phyloP scores from a whole-genome alignment of 2,113 vertebrate genomes.

The Camelus dromedarius region DNA sequence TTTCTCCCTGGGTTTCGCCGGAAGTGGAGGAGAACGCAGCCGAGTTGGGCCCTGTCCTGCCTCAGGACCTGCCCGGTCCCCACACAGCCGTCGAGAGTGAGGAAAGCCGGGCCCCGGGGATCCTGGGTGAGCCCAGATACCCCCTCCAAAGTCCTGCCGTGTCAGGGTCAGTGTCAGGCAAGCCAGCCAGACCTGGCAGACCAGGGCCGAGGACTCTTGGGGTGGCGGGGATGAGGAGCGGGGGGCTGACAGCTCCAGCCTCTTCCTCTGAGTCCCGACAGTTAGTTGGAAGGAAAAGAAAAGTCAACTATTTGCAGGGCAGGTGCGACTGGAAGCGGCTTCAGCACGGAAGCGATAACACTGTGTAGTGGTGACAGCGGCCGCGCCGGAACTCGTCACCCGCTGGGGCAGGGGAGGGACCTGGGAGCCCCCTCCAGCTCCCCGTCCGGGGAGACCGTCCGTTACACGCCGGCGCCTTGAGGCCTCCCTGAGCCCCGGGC shows the following conservation, averaged over 20 bases:
- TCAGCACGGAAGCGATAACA: conserved; percentile 83
- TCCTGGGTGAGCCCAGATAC: background rate
- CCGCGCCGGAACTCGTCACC: background rate
- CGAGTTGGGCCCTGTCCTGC: no score
- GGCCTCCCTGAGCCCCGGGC: background rate
- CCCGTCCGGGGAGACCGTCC: background rate
- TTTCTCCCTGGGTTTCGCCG: rapidly evolving
- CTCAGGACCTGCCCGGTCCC: background rate
- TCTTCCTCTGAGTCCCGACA: background rate
- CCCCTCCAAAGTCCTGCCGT: background rate
- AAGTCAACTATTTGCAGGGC: conserved; percentile 85
- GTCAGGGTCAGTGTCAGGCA: background rate
- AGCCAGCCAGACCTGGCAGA: background rate
- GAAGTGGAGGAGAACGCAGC: no score
- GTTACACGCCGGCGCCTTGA: rapidly evolving
- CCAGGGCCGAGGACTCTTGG: background rate
- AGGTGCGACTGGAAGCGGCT: conserved; percentile 80
- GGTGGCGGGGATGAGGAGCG: background rate
- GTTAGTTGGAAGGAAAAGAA: conserved; percentile 83
- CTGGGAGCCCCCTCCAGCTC: background rate
- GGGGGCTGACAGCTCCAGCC: background rate
- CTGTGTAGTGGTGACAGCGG: conserved; percentile 70
- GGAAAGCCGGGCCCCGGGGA: background rate
- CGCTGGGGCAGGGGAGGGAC: background rate
- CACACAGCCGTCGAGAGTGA: background rate